Evolutionary conservation across 1,140 invertebrate genomes (phyloP).

Genomic region (Aphis gossypii): DNA sequence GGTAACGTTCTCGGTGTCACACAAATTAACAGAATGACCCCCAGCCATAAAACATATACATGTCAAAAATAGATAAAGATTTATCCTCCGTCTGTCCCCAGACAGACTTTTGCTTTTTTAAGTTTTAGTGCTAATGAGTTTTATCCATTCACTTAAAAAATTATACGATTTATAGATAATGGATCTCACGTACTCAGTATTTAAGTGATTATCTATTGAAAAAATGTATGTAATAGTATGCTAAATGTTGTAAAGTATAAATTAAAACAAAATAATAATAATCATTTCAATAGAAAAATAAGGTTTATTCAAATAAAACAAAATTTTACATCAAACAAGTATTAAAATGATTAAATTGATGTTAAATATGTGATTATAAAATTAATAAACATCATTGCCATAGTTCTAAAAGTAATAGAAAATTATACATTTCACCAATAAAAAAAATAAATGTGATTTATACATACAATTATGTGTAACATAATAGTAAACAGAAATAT

Average conservation of each 20-base stretch:
- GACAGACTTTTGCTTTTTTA: no score
- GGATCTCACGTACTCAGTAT: background rate
- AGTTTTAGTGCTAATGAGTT: no score
- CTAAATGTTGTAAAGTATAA: background rate
- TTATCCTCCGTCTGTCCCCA: no score
- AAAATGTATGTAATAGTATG: background rate
- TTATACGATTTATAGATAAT: background rate
- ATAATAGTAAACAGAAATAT: background rate
- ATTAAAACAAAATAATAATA: background rate
- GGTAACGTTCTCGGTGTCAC: no score
- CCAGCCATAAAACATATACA: no score
- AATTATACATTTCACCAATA: conserved; percentile 30
- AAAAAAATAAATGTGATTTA: background rate
- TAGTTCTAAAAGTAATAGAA: background rate
- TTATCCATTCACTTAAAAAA: no score
- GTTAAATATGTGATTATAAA: background rate
- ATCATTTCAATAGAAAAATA: background rate
- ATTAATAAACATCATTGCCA: background rate
- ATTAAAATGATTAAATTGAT: conserved; percentile 5
- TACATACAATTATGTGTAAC: background rate
- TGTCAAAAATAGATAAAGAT: no score
- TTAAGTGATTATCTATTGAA: background rate
- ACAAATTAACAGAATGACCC: no score
- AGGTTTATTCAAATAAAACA: conserved; percentile 36
- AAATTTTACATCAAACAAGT: background rate